These are phyloP conservation scores for Anguilla obscura DNA, from an alignment of 2,797 vertebrate species.

Conservation along the genomic window DNA sequence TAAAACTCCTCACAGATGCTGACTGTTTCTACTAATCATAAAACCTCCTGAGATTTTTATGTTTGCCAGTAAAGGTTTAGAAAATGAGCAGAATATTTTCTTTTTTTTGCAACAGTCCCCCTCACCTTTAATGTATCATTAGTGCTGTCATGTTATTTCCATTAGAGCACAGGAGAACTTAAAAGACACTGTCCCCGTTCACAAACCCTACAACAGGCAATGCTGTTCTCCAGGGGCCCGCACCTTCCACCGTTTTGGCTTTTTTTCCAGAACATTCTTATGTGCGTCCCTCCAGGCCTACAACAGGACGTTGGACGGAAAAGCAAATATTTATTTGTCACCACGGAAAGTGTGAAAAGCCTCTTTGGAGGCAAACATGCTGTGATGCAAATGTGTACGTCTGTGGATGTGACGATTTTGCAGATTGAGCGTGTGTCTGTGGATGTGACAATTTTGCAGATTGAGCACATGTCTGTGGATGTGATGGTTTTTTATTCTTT, in stretches of 20 bases:
- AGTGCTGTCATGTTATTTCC: conserved; percentile 90
- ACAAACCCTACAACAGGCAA: conserved; percentile 77
- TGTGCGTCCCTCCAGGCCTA: conserved; percentile 84
- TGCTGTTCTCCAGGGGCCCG: conserved; percentile 63
- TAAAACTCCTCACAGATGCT: conserved; percentile 82
- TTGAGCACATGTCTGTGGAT: neutral
- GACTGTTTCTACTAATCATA: conserved; percentile 83
- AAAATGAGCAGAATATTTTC: conserved; percentile 78
- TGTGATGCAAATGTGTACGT: conserved; percentile 51
- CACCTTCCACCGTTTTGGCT: conserved; percentile 90
- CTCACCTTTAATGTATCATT: conserved; percentile 83
- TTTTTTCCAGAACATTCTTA: conserved; percentile 83
- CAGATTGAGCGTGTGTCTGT: neutral
- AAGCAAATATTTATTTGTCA: conserved; percentile 72
- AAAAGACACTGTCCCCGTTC: conserved; percentile 85
- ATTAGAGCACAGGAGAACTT: conserved; percentile 88
- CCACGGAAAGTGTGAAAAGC: conserved; percentile 30
- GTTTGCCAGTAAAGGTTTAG: conserved; percentile 78
- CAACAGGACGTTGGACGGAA: conserved; percentile 77
- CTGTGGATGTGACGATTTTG: conserved; percentile 4
- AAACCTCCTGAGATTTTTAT: conserved; percentile 83
- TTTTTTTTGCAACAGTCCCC: conserved; percentile 69
- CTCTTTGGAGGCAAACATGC: conserved; percentile 5
- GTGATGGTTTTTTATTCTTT: neutral
- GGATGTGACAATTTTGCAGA: neutral